These are phyloP conservation scores for Zonitis immaculata DNA, from an alignment of 2,888 invertebrate species.

Conservation along the genomic window DNA sequence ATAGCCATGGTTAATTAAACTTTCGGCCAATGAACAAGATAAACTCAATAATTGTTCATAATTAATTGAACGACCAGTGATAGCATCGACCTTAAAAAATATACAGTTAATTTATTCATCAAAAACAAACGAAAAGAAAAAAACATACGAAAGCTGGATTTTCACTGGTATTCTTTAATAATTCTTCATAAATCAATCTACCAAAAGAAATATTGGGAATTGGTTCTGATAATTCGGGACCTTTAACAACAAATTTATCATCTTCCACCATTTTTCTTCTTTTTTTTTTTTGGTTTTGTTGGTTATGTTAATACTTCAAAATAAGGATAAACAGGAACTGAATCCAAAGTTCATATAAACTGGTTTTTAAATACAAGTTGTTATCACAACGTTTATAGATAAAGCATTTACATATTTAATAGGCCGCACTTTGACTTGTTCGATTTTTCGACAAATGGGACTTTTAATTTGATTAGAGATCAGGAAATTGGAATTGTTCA, in stretches of 20 bases:
- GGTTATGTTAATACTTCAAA: no score
- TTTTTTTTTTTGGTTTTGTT: no score
- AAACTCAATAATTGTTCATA: slow-evolving; percentile 27
- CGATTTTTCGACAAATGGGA: no score
- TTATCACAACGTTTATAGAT: no score
- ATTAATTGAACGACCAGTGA: slow-evolving; percentile 25
- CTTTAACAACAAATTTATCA: slow-evolving; percentile 4
- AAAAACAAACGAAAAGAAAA: neutral
- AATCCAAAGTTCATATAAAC: no score
- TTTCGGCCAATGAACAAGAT: slow-evolving; percentile 30
- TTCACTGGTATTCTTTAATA: neutral
- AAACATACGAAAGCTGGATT: slow-evolving; percentile 7
- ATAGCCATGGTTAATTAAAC: slow-evolving; percentile 26
- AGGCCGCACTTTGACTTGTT: no score
- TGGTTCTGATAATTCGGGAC: slow-evolving; percentile 1
- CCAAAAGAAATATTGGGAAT: slow-evolving; percentile 3
- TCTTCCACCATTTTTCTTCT: slow-evolving; percentile 4
- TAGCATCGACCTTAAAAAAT: slow-evolving; percentile 30
- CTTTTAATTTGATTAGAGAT: no score
- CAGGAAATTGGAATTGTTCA: no score
- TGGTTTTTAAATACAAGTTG: no score
- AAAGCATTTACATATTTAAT: no score
- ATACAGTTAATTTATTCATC: neutral
- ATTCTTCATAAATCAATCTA: slow-evolving; percentile 7
- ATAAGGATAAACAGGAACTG: no score